Percentiles rank a stretch among this genome's conserved stretches.
These are phyloP conservation scores for Rutilus rutilus DNA, from an alignment of 2,113 vertebrate species.

Conservation along the genomic window DNA sequence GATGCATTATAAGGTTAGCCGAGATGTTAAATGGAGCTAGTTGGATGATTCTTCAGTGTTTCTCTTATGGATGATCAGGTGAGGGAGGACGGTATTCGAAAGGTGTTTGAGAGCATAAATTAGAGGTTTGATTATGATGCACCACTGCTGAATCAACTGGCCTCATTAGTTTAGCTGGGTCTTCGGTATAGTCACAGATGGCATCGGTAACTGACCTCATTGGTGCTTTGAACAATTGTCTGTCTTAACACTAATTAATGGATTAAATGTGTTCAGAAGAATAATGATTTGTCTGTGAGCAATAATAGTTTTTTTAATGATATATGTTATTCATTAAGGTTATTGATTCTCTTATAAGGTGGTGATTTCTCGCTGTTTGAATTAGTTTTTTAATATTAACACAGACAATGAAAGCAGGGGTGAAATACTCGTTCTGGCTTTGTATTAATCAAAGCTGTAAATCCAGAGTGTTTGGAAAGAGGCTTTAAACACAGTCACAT, in stretches of 20 bases:
- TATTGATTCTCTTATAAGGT: background rate
- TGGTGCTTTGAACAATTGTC: constrained; percentile 7
- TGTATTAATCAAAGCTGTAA: constrained; percentile 21
- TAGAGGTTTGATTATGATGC: constrained; percentile 44
- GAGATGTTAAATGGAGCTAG: constrained; percentile 58
- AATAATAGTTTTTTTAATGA: constrained; percentile 22
- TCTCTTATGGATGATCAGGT: constrained; percentile 47
- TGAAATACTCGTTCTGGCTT: background rate
- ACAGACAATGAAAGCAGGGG: background rate
- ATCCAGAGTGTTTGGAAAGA: constrained; percentile 5
- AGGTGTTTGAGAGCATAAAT: constrained; percentile 45
- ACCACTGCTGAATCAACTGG: constrained; percentile 18
- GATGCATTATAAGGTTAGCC: constrained; percentile 56
- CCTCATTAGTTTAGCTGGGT: constrained; percentile 40
- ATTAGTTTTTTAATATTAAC: background rate
- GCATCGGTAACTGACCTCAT: constrained; percentile 14
- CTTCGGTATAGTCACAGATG: constrained; percentile 50
- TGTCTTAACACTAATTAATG: constrained; percentile 3
- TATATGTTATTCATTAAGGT: background rate
- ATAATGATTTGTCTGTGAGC: constrained; percentile 14
- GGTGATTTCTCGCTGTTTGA: background rate
- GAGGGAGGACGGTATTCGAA: constrained; percentile 29
- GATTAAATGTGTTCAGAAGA: constrained; percentile 20
- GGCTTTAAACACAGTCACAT: background rate
- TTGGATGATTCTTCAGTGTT: constrained; percentile 63